Conservation (phyloP, 1,140 invertebrate genomes). For the Lordiphosa stackelbergi region DNA sequence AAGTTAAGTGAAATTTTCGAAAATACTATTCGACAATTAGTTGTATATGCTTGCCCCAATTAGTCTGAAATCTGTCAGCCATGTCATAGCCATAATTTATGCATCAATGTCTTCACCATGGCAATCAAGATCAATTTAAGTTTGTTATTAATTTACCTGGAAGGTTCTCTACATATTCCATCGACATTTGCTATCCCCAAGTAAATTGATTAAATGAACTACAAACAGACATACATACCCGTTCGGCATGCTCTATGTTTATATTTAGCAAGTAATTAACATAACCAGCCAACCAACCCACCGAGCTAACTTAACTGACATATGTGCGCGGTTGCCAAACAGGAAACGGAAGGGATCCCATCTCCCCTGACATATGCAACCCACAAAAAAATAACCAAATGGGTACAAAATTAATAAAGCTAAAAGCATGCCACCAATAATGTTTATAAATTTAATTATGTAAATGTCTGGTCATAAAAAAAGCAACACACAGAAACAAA, state of each 20-base stretch:
- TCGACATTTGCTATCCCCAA: slow-evolving; percentile 18
- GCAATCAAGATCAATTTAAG: slow-evolving; percentile 28
- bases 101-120: background rate
- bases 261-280: slow-evolving; percentile 34
- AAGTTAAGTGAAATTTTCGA: too few species aligned
- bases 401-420: slow-evolving; percentile 66
- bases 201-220: slow-evolving; percentile 64
- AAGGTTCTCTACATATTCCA: background rate
- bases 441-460: slow-evolving; percentile 74
- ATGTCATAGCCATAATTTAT: background rate
- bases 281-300: slow-evolving; percentile 14
- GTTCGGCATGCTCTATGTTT: slow-evolving; percentile 12
- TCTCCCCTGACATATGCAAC: background rate
- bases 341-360: slow-evolving; percentile 13
- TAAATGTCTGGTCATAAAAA: slow-evolving; percentile 64
- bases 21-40: too few species aligned
- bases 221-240: slow-evolving; percentile 15
- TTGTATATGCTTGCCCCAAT: too few species aligned
- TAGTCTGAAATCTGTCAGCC: too few species aligned
- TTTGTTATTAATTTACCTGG: slow-evolving; percentile 38
- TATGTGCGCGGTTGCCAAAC: slow-evolving; percentile 29
- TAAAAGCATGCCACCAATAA: slow-evolving; percentile 71
- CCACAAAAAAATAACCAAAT: slow-evolving; percentile 22
- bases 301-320: slow-evolving; percentile 16
- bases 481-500: slow-evolving; percentile 15